phyloP scores from a whole-genome alignment of 2,797 vertebrate genomes.

The Semotilus atromaculatus region DNA sequence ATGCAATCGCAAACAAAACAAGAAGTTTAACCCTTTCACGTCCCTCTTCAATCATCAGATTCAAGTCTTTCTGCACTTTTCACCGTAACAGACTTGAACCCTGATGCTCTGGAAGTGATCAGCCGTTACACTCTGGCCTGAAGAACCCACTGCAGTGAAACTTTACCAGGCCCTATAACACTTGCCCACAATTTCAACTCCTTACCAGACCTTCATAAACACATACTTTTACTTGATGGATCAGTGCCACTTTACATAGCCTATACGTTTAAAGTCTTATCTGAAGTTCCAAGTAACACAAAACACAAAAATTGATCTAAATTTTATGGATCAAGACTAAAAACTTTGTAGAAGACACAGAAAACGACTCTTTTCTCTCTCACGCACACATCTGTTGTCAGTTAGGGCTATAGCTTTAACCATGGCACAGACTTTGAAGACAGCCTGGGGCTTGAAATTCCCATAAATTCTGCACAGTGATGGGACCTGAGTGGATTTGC shows the following conservation, averaged over 20 bases:
- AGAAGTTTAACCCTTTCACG: neutral
- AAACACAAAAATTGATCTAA: slow-evolving; percentile 30
- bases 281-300: neutral
- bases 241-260: neutral
- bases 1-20: neutral
- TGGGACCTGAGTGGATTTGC: slow-evolving; percentile 39
- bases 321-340: slow-evolving; percentile 58
- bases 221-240: neutral
- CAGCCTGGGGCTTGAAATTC: slow-evolving; percentile 42
- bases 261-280: neutral
- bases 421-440: slow-evolving; percentile 52
- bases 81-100: neutral
- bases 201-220: neutral
- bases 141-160: slow-evolving; percentile 22
- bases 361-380: slow-evolving; percentile 58
- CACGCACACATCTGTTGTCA: slow-evolving; percentile 55
- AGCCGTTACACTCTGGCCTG: neutral
- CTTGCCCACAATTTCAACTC: slow-evolving; percentile 29
- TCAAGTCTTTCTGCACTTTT: slow-evolving; percentile 19
- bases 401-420: slow-evolving; percentile 40
- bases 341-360: slow-evolving; percentile 53
- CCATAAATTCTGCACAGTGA: slow-evolving; percentile 45
- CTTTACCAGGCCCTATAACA: slow-evolving; percentile 37
- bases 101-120: slow-evolving; percentile 42
- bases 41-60: slow-evolving; percentile 19